Conservation (phyloP, 2,888 invertebrate genomes). For the Brachypalpus laphriformis region DNA sequence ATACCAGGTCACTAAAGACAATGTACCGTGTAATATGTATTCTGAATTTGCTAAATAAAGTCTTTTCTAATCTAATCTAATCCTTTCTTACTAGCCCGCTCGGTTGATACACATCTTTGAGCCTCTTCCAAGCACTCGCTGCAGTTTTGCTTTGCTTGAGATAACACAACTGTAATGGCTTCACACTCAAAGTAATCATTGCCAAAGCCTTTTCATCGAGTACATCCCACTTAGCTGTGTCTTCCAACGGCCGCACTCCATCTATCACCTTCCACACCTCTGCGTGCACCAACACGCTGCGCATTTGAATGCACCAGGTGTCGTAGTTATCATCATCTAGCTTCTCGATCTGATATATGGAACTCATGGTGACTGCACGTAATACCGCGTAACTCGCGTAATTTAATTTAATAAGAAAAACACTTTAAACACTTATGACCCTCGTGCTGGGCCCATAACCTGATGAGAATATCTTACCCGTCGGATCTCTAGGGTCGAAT, state of each 20-base stretch:
- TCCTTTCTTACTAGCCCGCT: slow-evolving; percentile 61
- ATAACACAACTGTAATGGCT: slow-evolving; percentile 53
- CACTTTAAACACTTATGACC: not conserved
- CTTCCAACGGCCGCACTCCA: slow-evolving; percentile 8
- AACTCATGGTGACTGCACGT: slow-evolving; percentile 10
- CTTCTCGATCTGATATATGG: slow-evolving; percentile 30
- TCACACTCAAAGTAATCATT: slow-evolving; percentile 47
- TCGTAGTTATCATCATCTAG: slow-evolving; percentile 21
- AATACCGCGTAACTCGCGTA: slow-evolving; percentile 12
- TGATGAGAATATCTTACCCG: not conserved
- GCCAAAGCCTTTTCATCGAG: slow-evolving; percentile 45
- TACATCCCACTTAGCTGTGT: slow-evolving; percentile 22
- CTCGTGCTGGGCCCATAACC: slow-evolving; percentile 38
- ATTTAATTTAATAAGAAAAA: not conserved
- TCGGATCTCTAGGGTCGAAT: no score
- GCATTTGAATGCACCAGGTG: slow-evolving; percentile 50
- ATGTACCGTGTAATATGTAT: no score
- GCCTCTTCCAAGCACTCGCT: slow-evolving; percentile 49
- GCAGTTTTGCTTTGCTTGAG: slow-evolving; percentile 46
- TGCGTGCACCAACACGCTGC: slow-evolving; percentile 54
- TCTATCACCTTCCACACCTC: slow-evolving; percentile 45
- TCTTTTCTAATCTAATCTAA: no score
- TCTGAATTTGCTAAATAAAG: no score
- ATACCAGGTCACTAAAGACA: no score
- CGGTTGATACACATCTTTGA: slow-evolving; percentile 55